Conservation (phyloP, 1,140 invertebrate genomes). For the Dermatophagoides farinae region DNA sequence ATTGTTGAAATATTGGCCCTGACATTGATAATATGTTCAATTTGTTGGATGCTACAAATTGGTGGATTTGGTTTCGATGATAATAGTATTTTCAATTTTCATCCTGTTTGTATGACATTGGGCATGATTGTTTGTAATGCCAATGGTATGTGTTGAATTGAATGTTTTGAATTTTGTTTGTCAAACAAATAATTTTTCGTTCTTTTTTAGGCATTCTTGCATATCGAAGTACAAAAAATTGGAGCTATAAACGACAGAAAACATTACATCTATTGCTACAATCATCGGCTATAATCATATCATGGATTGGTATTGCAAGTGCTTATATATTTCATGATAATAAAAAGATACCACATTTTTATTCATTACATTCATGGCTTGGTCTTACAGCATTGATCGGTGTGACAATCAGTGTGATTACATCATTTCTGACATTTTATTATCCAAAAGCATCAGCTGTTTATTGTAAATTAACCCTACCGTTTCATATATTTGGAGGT, state of each 20-base stretch:
- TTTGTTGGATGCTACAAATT: slow-evolving; percentile 46
- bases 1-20: slow-evolving; percentile 30
- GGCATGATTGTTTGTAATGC: slow-evolving; percentile 10
- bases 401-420: slow-evolving; percentile 37
- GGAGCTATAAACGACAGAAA: slow-evolving; percentile 3
- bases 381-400: slow-evolving; percentile 50
- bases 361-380: slow-evolving; percentile 51
- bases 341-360: slow-evolving; percentile 13
- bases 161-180: background rate
- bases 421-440: slow-evolving; percentile 17
- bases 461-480: slow-evolving; percentile 41
- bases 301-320: background rate
- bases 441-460: slow-evolving; percentile 16
- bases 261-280: background rate
- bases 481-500: slow-evolving; percentile 61
- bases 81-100: slow-evolving; percentile 58
- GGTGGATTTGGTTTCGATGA: slow-evolving; percentile 31
- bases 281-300: background rate
- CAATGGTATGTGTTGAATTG: slow-evolving; percentile 4
- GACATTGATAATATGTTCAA: slow-evolving; percentile 40
- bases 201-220: background rate
- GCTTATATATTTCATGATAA: slow-evolving; percentile 10
- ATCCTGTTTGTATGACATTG: slow-evolving; percentile 29
- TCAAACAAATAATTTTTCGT: background rate
- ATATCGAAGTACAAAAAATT: background rate